Conservation (phyloP, 1,140 invertebrate species). For the Aphelenchoides besseyi region DNA sequence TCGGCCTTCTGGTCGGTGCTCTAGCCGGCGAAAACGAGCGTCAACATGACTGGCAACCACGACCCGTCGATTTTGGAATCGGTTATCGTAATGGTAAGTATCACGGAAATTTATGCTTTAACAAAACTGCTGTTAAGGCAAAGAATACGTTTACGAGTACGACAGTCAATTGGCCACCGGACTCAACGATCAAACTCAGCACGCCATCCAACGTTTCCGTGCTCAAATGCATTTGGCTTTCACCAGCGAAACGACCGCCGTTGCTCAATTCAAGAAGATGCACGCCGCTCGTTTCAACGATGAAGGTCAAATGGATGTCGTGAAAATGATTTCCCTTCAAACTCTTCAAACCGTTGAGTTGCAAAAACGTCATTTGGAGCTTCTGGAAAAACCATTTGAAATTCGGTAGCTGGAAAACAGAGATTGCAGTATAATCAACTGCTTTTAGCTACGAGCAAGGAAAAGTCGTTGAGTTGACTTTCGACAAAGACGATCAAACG, state of each 20-base stretch:
- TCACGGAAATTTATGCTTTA: no score
- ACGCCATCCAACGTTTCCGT: not conserved
- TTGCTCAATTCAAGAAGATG: conserved; percentile 8
- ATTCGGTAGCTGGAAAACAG: not conserved
- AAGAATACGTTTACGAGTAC: conserved; percentile 19
- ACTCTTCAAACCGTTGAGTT: not conserved
- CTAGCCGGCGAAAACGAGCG: not conserved
- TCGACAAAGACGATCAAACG: conserved; percentile 40
- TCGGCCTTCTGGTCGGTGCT: not conserved
- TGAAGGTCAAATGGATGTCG: not conserved
- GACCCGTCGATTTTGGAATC: not conserved
- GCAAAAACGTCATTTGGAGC: not conserved
- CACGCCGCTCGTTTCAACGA: conserved; percentile 6
- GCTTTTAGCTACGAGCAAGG: conserved; percentile 20
- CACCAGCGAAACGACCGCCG: conserved; percentile 6
- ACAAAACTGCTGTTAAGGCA: no score
- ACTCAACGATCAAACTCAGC: not conserved
- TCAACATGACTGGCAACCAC: not conserved
- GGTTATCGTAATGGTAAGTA: not conserved
- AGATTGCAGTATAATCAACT: conserved; percentile 5
- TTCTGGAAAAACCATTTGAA: not conserved
- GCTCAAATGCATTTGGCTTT: not conserved
- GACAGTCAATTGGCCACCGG: conserved; percentile 16
- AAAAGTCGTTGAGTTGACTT: conserved; percentile 26
- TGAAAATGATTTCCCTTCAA: conserved; percentile 3